Conservation (phyloP, 2,113 vertebrate genomes). For the Psephotus haematonotus region DNA sequence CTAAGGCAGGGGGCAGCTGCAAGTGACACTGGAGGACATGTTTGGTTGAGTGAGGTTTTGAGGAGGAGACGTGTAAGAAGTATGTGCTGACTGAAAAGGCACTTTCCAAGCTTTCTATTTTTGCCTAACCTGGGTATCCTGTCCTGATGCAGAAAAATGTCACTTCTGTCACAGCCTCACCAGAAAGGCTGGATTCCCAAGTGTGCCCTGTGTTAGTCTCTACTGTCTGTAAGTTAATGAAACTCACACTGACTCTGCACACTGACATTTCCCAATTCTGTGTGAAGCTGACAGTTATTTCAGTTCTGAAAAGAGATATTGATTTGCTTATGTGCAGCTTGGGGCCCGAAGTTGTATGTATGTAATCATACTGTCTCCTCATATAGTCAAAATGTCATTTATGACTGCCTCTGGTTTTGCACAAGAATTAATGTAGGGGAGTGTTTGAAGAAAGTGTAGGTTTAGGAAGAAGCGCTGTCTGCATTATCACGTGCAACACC, state of each 20-base stretch:
- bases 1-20: slow-evolving; percentile 63
- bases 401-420: background rate
- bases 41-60: slow-evolving; percentile 84
- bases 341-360: background rate
- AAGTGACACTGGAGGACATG: slow-evolving; percentile 82
- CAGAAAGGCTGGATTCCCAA: background rate
- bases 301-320: background rate
- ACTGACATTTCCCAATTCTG: background rate
- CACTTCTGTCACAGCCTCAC: background rate
- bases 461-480: background rate
- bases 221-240: background rate
- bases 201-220: background rate
- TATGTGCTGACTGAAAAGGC: slow-evolving; percentile 83
- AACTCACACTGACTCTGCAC: background rate
- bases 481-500: accelerated
- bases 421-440: background rate
- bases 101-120: slow-evolving; percentile 77
- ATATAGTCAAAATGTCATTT: background rate
- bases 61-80: slow-evolving; percentile 83
- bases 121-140: background rate
- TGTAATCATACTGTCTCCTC: background rate
- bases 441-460: background rate
- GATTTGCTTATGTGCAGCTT: background rate
- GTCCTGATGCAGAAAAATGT: background rate
- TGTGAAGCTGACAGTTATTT: background rate